These are phyloP conservation scores for Trematomus bernacchii DNA, from an alignment of 2,797 vertebrate species.

Conservation along the genomic window DNA sequence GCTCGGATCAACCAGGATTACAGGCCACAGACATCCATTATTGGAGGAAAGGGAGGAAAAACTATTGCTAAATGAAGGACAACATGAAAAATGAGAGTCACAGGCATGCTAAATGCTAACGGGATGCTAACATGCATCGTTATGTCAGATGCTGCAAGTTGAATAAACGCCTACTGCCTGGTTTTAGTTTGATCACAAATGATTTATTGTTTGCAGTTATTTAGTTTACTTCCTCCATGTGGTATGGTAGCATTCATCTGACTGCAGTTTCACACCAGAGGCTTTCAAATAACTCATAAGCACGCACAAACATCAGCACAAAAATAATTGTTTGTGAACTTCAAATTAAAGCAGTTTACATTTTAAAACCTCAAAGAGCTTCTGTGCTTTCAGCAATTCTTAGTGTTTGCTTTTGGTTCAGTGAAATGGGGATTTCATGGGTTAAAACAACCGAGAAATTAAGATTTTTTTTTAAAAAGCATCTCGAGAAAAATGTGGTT, in stretches of 20 bases:
- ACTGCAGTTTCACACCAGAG: slow-evolving; percentile 16
- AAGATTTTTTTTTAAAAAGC: not conserved
- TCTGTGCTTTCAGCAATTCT: not conserved
- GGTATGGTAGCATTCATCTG: not conserved
- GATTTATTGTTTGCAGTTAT: slow-evolving; percentile 15
- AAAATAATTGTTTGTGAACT: slow-evolving; percentile 8
- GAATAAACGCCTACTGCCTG: not conserved
- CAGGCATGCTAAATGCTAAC: not conserved
- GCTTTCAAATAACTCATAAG: slow-evolving; percentile 9
- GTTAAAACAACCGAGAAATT: not conserved
- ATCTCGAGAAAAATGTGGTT: too few species aligned
- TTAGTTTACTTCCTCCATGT: slow-evolving; percentile 2
- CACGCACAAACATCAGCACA: slow-evolving; percentile 10
- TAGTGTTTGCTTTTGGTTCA: not conserved
- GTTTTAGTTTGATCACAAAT: slow-evolving; percentile 19
- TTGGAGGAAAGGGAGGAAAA: not conserved
- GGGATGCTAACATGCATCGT: not conserved
- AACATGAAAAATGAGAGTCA: not conserved
- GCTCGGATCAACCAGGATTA: not conserved
- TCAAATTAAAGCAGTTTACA: slow-evolving; percentile 4
- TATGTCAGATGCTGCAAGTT: too few species aligned
- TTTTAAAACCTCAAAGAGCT: not conserved
- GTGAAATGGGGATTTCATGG: not conserved
- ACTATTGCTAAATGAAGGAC: not conserved
- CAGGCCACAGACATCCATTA: not conserved